Evolutionary conservation across 1,140 invertebrate genomes (phyloP).

Genomic region (Anastatus disparis): DNA sequence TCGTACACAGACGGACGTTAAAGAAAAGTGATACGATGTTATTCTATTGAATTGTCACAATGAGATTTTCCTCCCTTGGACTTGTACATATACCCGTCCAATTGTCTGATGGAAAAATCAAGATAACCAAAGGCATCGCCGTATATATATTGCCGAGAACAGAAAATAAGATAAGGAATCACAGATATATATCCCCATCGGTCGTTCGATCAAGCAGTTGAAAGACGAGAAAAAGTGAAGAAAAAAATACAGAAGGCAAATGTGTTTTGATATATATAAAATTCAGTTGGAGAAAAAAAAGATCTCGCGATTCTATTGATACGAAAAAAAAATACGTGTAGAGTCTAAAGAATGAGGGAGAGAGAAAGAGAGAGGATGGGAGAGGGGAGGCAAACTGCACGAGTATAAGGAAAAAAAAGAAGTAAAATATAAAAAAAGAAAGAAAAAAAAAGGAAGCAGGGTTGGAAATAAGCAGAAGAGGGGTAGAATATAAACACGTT

Average conservation of each 20-base stretch:
- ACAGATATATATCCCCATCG: constrained; percentile 52
- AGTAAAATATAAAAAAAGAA: constrained; percentile 35
- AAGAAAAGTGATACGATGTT: constrained; percentile 27
- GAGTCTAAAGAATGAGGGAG: constrained; percentile 38
- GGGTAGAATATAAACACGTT: too few relatives aligned
- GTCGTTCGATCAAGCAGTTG: constrained; percentile 58
- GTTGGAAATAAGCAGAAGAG: constrained; percentile 41
- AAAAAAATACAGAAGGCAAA: constrained; percentile 42
- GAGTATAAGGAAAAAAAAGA: constrained; percentile 45
- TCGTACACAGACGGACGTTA: constrained; percentile 9
- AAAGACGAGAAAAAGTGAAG: constrained; percentile 39
- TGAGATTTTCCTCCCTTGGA: constrained; percentile 45
- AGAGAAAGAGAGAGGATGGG: constrained; percentile 20
- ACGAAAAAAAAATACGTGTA: constrained; percentile 45
- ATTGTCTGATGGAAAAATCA: constrained; percentile 45
- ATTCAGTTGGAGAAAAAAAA: constrained; percentile 63
- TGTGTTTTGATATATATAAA: constrained; percentile 44
- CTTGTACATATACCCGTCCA: constrained; percentile 46
- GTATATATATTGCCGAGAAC: not conserved
- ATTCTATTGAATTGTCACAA: not conserved
- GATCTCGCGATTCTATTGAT: constrained; percentile 64
- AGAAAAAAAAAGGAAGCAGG: constrained; percentile 46
- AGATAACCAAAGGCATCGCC: constrained; percentile 45
- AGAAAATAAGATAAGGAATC: constrained; percentile 28
- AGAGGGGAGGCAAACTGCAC: constrained; percentile 39